A percentile compares a stretch with the other conserved stretches of the same genome.
These are phyloP conservation scores for Drosophila fungiperda DNA, from an alignment of 2,888 invertebrate species.

Conservation along the genomic window DNA sequence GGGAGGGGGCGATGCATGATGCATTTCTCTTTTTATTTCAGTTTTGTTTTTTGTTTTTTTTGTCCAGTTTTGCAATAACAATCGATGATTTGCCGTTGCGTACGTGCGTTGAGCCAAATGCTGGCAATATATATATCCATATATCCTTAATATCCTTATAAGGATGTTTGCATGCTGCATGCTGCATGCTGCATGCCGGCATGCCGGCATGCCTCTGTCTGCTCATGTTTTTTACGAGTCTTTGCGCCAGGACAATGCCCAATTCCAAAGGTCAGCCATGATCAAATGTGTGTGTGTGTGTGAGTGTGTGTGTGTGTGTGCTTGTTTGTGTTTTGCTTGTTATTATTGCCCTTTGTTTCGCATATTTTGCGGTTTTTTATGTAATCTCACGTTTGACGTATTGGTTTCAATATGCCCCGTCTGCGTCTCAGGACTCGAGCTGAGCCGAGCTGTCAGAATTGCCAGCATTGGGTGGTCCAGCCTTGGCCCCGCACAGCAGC, in stretches of 20 bases:
- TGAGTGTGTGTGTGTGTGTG: background rate
- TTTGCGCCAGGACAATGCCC: constrained; percentile 75
- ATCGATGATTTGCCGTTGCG: constrained; percentile 18
- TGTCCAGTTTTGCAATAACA: constrained; percentile 17
- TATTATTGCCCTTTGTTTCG: constrained; percentile 66
- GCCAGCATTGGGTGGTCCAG: constrained; percentile 70
- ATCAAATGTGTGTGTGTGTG: constrained; percentile 10
- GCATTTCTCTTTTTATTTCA: background rate
- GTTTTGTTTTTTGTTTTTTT: background rate
- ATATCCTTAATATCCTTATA: constrained; percentile 66
- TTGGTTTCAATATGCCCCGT: constrained; percentile 68
- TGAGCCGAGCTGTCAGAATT: constrained; percentile 49
- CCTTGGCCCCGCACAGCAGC: constrained; percentile 37
- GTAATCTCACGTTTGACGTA: constrained; percentile 81
- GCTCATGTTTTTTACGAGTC: constrained; percentile 76
- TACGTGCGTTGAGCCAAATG: constrained; percentile 59
- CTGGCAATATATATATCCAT: constrained; percentile 28
- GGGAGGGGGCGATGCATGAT: background rate
- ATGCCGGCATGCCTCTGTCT: constrained; percentile 38
- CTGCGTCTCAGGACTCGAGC: constrained; percentile 18
- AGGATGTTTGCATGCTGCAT: constrained; percentile 69
- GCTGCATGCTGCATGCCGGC: constrained; percentile 31
- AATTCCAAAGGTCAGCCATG: constrained; percentile 64
- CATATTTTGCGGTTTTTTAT: constrained; percentile 78
- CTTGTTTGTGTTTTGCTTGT: constrained; percentile 1